phyloP scores from a whole-genome alignment of 1,140 invertebrate genomes.

The Hycleus cichorii region DNA sequence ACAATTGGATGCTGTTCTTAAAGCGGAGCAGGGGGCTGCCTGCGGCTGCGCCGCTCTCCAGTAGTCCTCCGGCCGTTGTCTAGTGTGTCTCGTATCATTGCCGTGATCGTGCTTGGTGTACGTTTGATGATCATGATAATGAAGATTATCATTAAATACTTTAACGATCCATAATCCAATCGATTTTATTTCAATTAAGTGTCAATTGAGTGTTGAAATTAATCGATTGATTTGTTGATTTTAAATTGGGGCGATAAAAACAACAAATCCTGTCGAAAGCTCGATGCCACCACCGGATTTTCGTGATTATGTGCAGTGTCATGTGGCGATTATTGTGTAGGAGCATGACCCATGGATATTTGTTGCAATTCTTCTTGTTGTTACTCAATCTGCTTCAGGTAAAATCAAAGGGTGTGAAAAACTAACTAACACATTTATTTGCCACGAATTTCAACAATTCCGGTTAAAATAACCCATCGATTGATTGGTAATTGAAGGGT shows the following conservation, averaged over 20 bases:
- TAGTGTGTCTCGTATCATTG: background rate
- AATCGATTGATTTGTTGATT: too few relatives aligned
- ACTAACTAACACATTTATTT: too few relatives aligned
- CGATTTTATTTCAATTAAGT: background rate
- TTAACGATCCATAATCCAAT: too few relatives aligned
- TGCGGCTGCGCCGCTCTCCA: conserved; percentile 35
- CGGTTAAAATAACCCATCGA: too few relatives aligned
- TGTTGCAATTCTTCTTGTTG: conserved; percentile 42
- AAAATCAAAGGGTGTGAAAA: conserved; percentile 5
- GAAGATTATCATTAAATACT: too few relatives aligned
- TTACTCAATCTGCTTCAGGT: conserved; percentile 43
- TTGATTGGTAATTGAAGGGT: too few relatives aligned
- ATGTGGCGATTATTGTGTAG: conserved; percentile 45
- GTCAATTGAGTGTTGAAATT: background rate
- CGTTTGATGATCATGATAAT: background rate
- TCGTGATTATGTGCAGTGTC: conserved; percentile 43
- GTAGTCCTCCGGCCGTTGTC: conserved; percentile 34
- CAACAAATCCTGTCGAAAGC: conserved; percentile 12
- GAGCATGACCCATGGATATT: conserved; percentile 46
- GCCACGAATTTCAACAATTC: too few relatives aligned
- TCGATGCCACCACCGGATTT: conserved; percentile 26
- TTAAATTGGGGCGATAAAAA: too few relatives aligned
- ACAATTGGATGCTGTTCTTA: conserved; percentile 29
- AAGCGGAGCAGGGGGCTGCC: conserved; percentile 27
- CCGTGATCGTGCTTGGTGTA: background rate